Evolutionary conservation across 2,797 vertebrate genomes (phyloP).

Genomic region (Chloroceryle amazona): DNA sequence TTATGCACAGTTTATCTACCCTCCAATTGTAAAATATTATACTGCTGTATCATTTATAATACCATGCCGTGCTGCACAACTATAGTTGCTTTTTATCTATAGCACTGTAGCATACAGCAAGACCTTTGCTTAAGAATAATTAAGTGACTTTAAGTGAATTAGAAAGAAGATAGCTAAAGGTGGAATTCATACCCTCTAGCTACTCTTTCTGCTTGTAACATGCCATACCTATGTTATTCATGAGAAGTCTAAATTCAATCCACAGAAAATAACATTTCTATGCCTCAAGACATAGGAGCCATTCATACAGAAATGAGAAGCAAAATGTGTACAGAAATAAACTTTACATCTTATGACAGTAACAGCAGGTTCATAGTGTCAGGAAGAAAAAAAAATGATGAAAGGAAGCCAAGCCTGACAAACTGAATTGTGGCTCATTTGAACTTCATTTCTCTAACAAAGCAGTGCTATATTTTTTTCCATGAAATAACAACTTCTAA

Average conservation of each 20-base stretch:
- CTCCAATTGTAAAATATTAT: slow-evolving; percentile 44
- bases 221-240: not conserved
- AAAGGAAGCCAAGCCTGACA: slow-evolving; percentile 54
- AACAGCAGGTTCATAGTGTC: slow-evolving; percentile 64
- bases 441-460: slow-evolving; percentile 35
- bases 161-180: not conserved
- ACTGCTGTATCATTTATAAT: not conserved
- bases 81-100: not conserved
- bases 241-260: slow-evolving; percentile 22
- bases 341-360: slow-evolving; percentile 60
- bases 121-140: slow-evolving; percentile 32
- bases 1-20: slow-evolving; percentile 34
- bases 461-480: not conserved
- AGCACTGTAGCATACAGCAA: not conserved
- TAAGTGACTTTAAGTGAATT: slow-evolving; percentile 12
- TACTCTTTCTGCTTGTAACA: not conserved
- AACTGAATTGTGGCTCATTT: slow-evolving; percentile 40
- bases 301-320: slow-evolving; percentile 59
- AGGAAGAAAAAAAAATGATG: slow-evolving; percentile 41
- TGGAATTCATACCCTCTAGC: slow-evolving; percentile 1
- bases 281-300: slow-evolving; percentile 23
- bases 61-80: not conserved
- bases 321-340: slow-evolving; percentile 50
- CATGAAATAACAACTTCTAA: not conserved
- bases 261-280: slow-evolving; percentile 17